These are phyloP conservation scores for Rhabdomys dilectus DNA, from an alignment of 2,113 vertebrate genomes.

Conservation along the genomic window DNA sequence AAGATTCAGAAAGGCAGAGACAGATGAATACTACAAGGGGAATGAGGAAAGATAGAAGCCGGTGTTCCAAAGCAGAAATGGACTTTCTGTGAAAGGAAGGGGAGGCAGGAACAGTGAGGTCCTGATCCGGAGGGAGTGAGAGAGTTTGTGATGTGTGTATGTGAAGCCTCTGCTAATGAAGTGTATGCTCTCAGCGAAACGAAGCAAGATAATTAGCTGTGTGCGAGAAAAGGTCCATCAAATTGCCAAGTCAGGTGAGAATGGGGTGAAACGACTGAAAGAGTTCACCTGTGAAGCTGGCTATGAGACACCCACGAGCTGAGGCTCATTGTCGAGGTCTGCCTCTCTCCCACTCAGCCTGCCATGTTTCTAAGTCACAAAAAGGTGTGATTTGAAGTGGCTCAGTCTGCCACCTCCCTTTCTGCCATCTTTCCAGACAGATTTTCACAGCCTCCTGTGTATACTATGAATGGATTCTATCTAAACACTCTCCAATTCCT, in stretches of 20 bases:
- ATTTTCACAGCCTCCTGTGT: neutral
- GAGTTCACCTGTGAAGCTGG: neutral
- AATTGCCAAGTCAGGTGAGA: neutral
- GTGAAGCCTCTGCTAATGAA: neutral
- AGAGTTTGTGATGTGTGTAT: neutral
- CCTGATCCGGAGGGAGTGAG: neutral
- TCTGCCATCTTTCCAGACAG: neutral
- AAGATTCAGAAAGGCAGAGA: neutral
- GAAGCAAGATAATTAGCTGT: neutral
- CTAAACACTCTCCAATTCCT: neutral
- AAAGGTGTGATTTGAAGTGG: neutral
- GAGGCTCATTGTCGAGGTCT: neutral
- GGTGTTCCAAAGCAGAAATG: neutral
- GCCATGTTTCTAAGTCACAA: neutral
- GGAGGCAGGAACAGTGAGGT: neutral
- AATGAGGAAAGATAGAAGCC: neutral
- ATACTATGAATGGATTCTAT: neutral
- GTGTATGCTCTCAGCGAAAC: neutral
- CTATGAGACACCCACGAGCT: neutral
- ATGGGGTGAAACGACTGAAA: neutral
- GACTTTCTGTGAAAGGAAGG: neutral
- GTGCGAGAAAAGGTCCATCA: neutral
- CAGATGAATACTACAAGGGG: neutral
- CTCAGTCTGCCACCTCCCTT: neutral
- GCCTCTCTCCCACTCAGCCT: neutral